These are phyloP conservation scores for Andrena fulva DNA, from an alignment of 2,888 invertebrate genomes.

Conservation along the genomic window DNA sequence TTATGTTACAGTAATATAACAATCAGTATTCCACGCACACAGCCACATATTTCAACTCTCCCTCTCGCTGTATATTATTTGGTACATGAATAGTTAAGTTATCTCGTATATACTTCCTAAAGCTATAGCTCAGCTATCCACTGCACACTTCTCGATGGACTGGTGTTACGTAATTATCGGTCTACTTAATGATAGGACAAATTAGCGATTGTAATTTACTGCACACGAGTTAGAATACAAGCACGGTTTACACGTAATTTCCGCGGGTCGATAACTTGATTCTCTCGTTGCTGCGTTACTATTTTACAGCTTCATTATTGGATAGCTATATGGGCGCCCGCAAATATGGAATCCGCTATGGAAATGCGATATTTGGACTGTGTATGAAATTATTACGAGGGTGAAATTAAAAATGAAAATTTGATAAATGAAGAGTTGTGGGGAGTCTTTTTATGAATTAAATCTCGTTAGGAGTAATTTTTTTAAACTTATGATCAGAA, in stretches of 20 bases:
- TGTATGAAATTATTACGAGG: background rate
- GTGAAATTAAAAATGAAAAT: background rate
- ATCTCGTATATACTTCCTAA: background rate
- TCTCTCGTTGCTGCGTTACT: constrained; percentile 15
- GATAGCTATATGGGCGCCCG: background rate
- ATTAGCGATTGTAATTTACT: constrained; percentile 29
- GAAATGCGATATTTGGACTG: constrained; percentile 5
- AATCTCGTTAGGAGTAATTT: too few relatives aligned
- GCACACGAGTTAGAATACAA: background rate
- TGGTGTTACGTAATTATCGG: constrained; percentile 9
- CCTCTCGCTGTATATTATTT: too few relatives aligned
- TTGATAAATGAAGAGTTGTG: background rate
- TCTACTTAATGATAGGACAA: constrained; percentile 13
- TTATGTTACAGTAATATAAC: too few relatives aligned
- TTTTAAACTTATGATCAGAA: too few relatives aligned
- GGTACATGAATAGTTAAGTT: too few relatives aligned
- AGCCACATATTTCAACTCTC: background rate
- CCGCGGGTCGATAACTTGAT: constrained; percentile 7
- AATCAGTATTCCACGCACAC: background rate
- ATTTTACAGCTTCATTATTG: constrained; percentile 28
- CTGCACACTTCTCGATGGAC: background rate
- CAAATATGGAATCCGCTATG: constrained; percentile 26
- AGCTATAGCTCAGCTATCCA: background rate
- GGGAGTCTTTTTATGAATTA: too few relatives aligned
- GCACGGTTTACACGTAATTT: constrained; percentile 29